Evolutionary conservation across 2,888 invertebrate species (phyloP).

Genomic region (Ochlodes sylvanus): DNA sequence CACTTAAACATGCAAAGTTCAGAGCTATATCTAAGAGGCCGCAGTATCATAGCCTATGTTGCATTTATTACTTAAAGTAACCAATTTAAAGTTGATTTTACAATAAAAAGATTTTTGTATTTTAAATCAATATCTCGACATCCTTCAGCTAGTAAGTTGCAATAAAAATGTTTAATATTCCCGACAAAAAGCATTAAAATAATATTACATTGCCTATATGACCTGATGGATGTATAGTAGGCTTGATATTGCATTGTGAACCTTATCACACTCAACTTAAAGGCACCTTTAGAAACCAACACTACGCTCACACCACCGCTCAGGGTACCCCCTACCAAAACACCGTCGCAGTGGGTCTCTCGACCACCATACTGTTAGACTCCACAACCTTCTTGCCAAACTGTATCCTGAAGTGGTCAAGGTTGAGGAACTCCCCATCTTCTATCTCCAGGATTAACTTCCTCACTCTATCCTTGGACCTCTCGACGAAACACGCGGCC

Average conservation of each 20-base stretch:
- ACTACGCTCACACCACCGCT: neutral
- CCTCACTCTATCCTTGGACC: slow-evolving; percentile 58
- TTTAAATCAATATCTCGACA: too few species aligned
- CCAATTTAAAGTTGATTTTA: too few species aligned
- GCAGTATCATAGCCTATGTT: too few species aligned
- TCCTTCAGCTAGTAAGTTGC: too few species aligned
- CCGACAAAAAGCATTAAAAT: too few species aligned
- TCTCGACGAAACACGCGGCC: slow-evolving; percentile 66
- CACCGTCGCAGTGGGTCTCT: slow-evolving; percentile 62
- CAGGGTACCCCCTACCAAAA: slow-evolving; percentile 52
- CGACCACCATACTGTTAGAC: slow-evolving; percentile 51
- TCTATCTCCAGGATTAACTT: slow-evolving; percentile 64
- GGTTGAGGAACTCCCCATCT: slow-evolving; percentile 69
- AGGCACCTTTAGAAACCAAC: neutral
- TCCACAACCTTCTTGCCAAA: slow-evolving; percentile 68
- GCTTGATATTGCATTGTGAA: neutral
- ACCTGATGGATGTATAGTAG: neutral
- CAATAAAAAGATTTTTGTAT: too few species aligned
- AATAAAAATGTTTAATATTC: too few species aligned
- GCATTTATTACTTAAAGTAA: too few species aligned
- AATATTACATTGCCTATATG: too few species aligned
- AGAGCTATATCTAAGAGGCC: too few species aligned
- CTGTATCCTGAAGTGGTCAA: slow-evolving; percentile 63
- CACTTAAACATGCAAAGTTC: too few species aligned
- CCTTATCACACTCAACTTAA: neutral